Evolutionary conservation across 1,140 invertebrate species (phyloP).

Genomic region (Cecropterus lyciades): DNA sequence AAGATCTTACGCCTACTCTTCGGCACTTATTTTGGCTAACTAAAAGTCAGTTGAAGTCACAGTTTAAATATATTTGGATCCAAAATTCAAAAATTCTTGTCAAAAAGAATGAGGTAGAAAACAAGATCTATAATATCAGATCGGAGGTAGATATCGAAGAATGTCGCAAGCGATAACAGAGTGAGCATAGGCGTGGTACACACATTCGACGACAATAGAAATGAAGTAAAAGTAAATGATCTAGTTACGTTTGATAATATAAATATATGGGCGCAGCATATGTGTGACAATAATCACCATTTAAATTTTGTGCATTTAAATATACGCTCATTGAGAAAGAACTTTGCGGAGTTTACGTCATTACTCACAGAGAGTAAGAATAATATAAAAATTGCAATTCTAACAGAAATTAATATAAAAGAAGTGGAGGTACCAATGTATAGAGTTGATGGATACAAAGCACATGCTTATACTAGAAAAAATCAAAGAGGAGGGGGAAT

Average conservation of each 20-base stretch:
- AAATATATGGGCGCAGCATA: too few species aligned
- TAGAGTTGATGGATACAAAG: neutral
- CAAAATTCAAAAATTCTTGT: conserved; percentile 26
- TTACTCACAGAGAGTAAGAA: too few species aligned
- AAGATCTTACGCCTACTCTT: conserved; percentile 2
- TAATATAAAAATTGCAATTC: too few species aligned
- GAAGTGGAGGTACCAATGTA: neutral
- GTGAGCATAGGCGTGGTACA: neutral
- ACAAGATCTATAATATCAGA: conserved; percentile 20
- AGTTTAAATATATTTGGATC: conserved; percentile 26
- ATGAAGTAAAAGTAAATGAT: neutral
- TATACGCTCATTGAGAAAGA: too few species aligned
- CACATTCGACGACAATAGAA: neutral
- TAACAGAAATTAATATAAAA: too few species aligned
- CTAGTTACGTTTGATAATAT: too few species aligned
- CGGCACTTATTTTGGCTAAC: conserved; percentile 15
- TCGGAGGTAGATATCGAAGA: conserved; percentile 6
- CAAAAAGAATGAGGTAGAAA: conserved; percentile 8
- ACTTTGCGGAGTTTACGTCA: too few species aligned
- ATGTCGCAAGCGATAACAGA: conserved; percentile 9
- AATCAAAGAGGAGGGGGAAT: conserved; percentile 26
- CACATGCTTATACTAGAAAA: conserved; percentile 1
- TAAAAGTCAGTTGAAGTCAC: conserved; percentile 15
- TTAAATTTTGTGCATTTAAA: too few species aligned
- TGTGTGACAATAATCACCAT: too few species aligned